Evolutionary conservation across 2,113 vertebrate species (phyloP).

Genomic region (Gobio gobio): DNA sequence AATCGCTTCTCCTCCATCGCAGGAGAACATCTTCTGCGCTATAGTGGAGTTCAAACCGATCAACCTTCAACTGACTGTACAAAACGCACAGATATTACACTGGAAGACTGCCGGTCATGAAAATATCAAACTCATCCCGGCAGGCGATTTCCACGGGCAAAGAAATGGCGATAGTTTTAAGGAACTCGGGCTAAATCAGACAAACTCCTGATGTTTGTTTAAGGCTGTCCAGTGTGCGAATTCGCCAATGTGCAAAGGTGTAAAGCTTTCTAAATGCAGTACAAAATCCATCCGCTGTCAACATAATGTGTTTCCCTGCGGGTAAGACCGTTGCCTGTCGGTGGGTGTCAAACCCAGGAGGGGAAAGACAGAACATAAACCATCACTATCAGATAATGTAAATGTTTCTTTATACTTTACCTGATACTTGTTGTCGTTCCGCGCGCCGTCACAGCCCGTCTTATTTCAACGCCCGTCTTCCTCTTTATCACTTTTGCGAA

Average conservation of each 20-base stretch:
- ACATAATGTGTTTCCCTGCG: background rate
- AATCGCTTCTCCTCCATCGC: background rate
- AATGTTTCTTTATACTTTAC: conserved; percentile 46
- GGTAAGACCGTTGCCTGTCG: conserved; percentile 1
- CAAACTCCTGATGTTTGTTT: conserved; percentile 31
- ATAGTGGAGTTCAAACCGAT: background rate
- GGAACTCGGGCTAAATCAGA: conserved; percentile 6
- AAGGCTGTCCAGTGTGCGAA: conserved; percentile 5
- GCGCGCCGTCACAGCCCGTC: conserved; percentile 26
- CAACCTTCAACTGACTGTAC: background rate
- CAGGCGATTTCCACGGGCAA: background rate
- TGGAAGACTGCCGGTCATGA: background rate
- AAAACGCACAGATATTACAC: background rate
- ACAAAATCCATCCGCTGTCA: background rate
- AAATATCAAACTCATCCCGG: background rate
- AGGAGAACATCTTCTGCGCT: background rate
- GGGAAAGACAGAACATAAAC: conserved; percentile 1
- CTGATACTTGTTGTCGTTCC: conserved; percentile 43
- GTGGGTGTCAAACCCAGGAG: conserved; percentile 38
- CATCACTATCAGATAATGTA: conserved; percentile 29
- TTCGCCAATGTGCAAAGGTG: background rate
- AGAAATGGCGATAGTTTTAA: conserved; percentile 32
- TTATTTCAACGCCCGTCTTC: background rate
- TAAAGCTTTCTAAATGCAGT: background rate
- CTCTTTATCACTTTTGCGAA: conserved; percentile 1